phyloP scores from a whole-genome alignment of 2,113 vertebrate species.

The Pardalotus punctatus region DNA sequence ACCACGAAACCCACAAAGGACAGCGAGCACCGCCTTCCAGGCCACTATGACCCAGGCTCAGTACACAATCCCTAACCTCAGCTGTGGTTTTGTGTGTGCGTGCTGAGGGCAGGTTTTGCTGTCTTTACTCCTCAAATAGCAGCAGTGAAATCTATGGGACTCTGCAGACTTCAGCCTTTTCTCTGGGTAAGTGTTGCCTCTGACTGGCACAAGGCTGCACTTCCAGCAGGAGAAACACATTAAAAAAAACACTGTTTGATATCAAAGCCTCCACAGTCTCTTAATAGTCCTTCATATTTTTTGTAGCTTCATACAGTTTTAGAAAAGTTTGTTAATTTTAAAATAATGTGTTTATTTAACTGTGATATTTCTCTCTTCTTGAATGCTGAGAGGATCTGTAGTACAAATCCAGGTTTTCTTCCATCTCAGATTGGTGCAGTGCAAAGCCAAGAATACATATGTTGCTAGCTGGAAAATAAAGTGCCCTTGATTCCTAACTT shows the following conservation, averaged over 20 bases:
- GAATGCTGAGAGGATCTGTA: background rate
- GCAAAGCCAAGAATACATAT: conserved; percentile 29
- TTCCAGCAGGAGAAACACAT: background rate
- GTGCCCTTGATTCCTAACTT: conserved; percentile 61
- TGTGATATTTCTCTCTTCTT: background rate
- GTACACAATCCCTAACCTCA: background rate
- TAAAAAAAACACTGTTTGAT: background rate
- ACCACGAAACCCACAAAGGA: background rate
- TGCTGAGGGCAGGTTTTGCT: background rate
- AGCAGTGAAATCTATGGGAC: background rate
- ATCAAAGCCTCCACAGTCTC: background rate
- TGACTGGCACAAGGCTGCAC: background rate
- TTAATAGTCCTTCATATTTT: background rate
- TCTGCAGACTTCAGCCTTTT: background rate
- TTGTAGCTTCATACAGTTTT: background rate
- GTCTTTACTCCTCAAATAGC: background rate
- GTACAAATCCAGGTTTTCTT: conserved; percentile 10
- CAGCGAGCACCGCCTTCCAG: background rate
- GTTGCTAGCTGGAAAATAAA: conserved; percentile 56
- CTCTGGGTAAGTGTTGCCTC: background rate
- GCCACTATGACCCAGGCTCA: background rate
- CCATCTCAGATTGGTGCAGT: background rate
- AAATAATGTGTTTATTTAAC: background rate
- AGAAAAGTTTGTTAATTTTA: background rate
- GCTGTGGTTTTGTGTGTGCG: background rate